Base-by-base conservation (phyloP, 2,888 invertebrate genomes). In the Caenorhabditis sp. region DNA sequence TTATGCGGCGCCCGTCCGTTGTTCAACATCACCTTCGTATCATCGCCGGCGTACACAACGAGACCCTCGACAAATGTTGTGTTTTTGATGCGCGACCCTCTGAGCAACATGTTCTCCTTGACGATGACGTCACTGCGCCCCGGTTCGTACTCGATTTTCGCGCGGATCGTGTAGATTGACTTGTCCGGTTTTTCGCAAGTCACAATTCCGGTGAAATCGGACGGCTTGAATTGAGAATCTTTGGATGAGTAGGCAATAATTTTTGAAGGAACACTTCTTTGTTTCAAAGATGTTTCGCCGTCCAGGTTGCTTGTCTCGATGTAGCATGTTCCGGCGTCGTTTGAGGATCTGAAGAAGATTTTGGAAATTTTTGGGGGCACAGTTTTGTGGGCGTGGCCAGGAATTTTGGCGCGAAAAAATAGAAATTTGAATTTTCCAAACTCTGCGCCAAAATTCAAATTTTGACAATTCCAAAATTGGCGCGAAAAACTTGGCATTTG, bases 21-120 rank as follows among this genome's bases (percentile, higher is more conserved):
- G 89, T 97, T 97, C 76, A 97, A 91, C 94, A 97, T 94, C 21
- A 96, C 94, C 90, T 97, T 97, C 19, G 96, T 96, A 90, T 97
- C 97, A 89, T 95, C 95, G 69, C 97, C 94, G 79, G 95, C 95
- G 91, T 97, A 97, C 63, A 97, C 93, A 59, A 97, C 95, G 87
- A 97, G 93, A 67, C 97, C 97, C 89, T 97, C 97, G 51, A 97
- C 92, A 88, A 92, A 97, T 89, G 96, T 95, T 12, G 97, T 97
- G 89, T 97, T 97, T 90, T 96, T 95, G 83, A 97, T 91, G 79
- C 93, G 92, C 89, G 96, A 97, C 88, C 96, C 97, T 86, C 97
- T 91, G 75, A 97, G 91, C 81, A 97, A 90, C 79, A 97, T 91
- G 90, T 96, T 95, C 86, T 95, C 94, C 92, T 77, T 95, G 92